Base-by-base conservation (phyloP, 2,888 invertebrate species). In the Ormyrus rosae region DNA sequence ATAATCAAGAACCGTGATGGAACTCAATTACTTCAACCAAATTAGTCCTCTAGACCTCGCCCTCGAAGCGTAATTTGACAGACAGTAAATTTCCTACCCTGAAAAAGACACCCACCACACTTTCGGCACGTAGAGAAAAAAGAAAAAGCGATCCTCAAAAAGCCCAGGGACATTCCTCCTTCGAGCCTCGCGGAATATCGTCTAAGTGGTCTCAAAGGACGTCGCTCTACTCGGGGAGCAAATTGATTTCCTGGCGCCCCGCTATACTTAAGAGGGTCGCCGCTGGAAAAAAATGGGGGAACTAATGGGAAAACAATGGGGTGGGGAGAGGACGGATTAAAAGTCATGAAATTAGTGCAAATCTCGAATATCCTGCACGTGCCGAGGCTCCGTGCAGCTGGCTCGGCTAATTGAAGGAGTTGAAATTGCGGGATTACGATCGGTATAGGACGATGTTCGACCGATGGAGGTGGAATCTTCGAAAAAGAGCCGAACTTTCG, bases 121-220 rank as follows among this genome's bases (percentile, higher is more conserved):
- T 34, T 1, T 34, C 34, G 2, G 0, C 34, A 4, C 34, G 34
- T 4, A 34, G 3, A 34, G 34, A 34, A 34, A 34, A 34, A 34
- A 34, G 3, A 34, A 34, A 34, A 34, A 34, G 34, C 34, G 34
- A 34, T 34, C 34, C 34, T 34, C 34, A 34, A 34, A 34, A 34
- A 34, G 34, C 34, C 34, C 34, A 34, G 34, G 34, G 34, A 34
- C 45, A 46, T 58, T 51, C 63, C 51, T 65, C 70, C 68, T 46
- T 58, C 74, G 61, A 77, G 83, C 84, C 84, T 85, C 85, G 85
- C 84, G 86, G 86, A 89, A 88, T 88, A 86, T 85, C 83, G 84
- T 81, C 85, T 85, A 86, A 87, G 86, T 85, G 87, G 86, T 88
- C 86, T 88, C 88, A 87, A 87, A 88, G 87, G 86, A 87, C 84